Evolutionary conservation across 2,113 vertebrate genomes (phyloP), one percentile per base, ranked within the genome.

Genomic region (Ochotona princeps): DNA sequence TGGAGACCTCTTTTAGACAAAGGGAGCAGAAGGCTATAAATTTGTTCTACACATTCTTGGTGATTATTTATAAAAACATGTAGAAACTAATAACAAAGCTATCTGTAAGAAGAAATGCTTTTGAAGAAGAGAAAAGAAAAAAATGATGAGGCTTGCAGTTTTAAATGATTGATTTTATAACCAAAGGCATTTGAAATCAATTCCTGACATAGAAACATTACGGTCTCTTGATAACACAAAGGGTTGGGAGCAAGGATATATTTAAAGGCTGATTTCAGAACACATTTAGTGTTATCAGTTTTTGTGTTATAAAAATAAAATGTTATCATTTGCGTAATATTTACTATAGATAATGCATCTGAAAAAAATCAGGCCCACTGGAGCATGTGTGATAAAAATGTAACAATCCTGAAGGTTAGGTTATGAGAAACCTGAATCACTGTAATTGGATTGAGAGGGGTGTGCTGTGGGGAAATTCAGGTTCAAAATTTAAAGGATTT

Each of bases 291-390:
- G 7, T 66, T 73, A 75, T 51, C 1, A 63, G 65, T 44, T 25
- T 85, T 60, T 75, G 38, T 66, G n/a, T 30, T 66, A 61, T 13
- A 72, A 84, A 82, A 76, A 93, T 82, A 5, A 82, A 90, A 85
- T 80, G 61, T 83, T 38, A 47, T 78, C 90, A 32, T 81, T 76
- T 8, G 74, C 28, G 35, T 78, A 35, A 72, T 57, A 47, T 83
- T 83, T 67, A 54, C 21, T 69, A 30, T 9, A 61, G 60, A 81
- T 87, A 80, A 72, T 76, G 12, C 79, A 82, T 7, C 32, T 57
- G 15, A 32, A 70, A 44, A 61, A 49, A 67, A 76, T 70, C 5
- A 20, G 81, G 6, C 7, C 54, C 92, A 12, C 44, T 51, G 14
- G 3, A 87, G 0, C 20, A 61, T 25, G 7, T 67, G 14, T 28